Conservation (phyloP, 2,888 invertebrate genomes). For the Thysanoteuthis rhombus region DNA sequence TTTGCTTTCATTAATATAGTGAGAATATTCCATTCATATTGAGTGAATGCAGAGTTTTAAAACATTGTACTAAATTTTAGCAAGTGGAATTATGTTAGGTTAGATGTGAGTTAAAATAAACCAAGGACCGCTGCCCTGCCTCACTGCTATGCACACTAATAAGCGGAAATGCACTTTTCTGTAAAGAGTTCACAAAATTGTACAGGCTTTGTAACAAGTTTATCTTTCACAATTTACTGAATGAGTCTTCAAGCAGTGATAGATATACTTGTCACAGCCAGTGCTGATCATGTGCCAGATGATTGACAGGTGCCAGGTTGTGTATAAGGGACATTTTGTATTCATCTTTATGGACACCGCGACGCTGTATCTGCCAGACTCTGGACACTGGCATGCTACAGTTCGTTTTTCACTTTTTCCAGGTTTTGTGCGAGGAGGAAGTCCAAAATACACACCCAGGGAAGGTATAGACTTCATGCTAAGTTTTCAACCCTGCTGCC, state of each 20-base stretch:
- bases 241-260: background rate
- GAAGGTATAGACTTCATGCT: conserved; percentile 30
- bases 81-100: too few species aligned
- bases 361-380: conserved; percentile 15
- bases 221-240: background rate
- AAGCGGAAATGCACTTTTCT: background rate
- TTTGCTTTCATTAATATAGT: too few species aligned
- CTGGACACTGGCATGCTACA: conserved; percentile 28
- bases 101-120: too few species aligned
- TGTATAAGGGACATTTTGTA: conserved; percentile 20
- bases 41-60: background rate
- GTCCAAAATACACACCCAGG: conserved; percentile 23
- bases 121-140: background rate
- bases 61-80: too few species aligned
- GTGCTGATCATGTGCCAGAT: background rate
- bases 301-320: background rate
- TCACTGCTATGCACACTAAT: background rate
- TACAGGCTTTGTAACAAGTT: background rate
- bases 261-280: background rate
- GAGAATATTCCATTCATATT: too few species aligned
- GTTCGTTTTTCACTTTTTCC: conserved; percentile 30
- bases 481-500: conserved; percentile 29
- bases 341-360: background rate
- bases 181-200: background rate
- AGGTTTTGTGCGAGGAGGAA: conserved; percentile 28